phyloP scores from a whole-genome alignment of 2,888 invertebrate genomes.

The Omphaloscelis lunosa region DNA sequence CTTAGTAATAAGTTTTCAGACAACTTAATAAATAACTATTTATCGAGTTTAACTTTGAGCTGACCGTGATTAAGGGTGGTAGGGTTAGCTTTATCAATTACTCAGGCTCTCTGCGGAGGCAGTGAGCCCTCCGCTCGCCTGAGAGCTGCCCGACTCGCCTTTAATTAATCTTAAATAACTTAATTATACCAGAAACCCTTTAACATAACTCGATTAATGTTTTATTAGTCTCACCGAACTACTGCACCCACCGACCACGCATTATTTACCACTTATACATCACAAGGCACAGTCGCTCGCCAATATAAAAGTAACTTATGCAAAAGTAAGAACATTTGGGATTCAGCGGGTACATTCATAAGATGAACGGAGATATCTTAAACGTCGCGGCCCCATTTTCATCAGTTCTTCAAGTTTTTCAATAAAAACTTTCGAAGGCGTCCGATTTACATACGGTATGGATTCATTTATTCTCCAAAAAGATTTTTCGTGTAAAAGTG shows the following conservation, averaged over 20 bases:
- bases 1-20: constrained; percentile 74
- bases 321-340: constrained; percentile 76
- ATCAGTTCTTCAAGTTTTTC: constrained; percentile 90
- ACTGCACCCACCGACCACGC: constrained; percentile 27
- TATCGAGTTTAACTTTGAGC: constrained; percentile 78
- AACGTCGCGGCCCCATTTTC: constrained; percentile 87
- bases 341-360: constrained; percentile 82
- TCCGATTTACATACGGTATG: constrained; percentile 90
- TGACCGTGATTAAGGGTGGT: constrained; percentile 81
- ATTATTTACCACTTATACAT: constrained; percentile 45
- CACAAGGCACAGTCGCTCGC: constrained; percentile 27
- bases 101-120: constrained; percentile 78
- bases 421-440: constrained; percentile 89
- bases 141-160: constrained; percentile 73
- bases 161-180: constrained; percentile 85
- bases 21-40: constrained; percentile 79
- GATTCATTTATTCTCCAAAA: constrained; percentile 89
- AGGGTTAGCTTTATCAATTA: constrained; percentile 86
- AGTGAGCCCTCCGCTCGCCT: constrained; percentile 68
- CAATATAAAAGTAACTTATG: constrained; percentile 67
- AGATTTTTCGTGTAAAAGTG: constrained; percentile 87
- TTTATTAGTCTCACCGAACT: constrained; percentile 59
- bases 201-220: constrained; percentile 67
- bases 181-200: constrained; percentile 79
- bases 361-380: constrained; percentile 84